Conservation (phyloP, 2,888 invertebrate species). For the Microdon myrmicae region DNA sequence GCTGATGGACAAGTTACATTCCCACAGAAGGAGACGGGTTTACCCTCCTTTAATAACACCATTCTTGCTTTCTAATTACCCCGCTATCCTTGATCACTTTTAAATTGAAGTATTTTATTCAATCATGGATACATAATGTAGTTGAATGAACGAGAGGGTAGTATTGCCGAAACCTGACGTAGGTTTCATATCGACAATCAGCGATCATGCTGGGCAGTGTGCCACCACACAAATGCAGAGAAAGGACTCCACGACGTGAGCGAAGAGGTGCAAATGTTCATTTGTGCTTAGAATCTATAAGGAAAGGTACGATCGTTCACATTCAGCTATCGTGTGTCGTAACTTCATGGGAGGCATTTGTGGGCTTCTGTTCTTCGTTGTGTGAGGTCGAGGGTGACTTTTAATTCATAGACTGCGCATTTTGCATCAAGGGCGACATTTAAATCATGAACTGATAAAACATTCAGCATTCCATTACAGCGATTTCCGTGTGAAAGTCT, state of each 20-base stretch:
- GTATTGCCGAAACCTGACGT: slow-evolving; percentile 7
- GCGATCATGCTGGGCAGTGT: slow-evolving; percentile 38
- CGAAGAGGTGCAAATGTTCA: slow-evolving; percentile 37
- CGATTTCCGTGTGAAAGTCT: slow-evolving; percentile 50
- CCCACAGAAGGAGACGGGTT: too few species aligned
- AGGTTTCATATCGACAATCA: slow-evolving; percentile 10
- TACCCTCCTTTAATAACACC: background rate
- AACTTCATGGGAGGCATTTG: slow-evolving; percentile 48
- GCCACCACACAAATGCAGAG: slow-evolving; percentile 38
- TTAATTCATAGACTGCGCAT: too few species aligned
- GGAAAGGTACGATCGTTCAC: slow-evolving; percentile 38
- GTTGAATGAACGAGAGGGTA: slow-evolving; percentile 1
- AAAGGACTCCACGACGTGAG: slow-evolving; percentile 13
- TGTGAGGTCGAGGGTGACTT: too few species aligned
- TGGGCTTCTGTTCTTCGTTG: slow-evolving; percentile 13
- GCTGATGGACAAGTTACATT: too few species aligned
- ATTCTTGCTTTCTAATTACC: background rate
- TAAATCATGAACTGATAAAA: too few species aligned
- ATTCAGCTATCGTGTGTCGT: slow-evolving; percentile 16
- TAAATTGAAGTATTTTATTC: background rate
- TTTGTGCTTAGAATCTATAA: slow-evolving; percentile 25
- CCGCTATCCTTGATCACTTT: background rate
- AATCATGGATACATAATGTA: slow-evolving; percentile 2
- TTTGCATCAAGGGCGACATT: too few species aligned
- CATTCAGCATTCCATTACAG: slow-evolving; percentile 49